Conservation (phyloP, 2,113 vertebrate species). For the Lethenteron reissneri region DNA sequence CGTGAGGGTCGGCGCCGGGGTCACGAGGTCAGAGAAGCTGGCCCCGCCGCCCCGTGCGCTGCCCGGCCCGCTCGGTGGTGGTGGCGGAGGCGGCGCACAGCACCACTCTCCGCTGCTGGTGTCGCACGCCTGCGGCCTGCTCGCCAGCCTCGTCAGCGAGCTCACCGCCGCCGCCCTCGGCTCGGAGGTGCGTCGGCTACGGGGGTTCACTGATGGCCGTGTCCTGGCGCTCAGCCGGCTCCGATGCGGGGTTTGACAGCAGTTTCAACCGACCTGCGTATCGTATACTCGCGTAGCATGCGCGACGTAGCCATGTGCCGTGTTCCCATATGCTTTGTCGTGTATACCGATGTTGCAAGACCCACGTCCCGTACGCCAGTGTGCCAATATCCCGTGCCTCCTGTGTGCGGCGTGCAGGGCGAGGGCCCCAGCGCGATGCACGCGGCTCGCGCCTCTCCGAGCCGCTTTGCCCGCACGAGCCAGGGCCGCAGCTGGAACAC, state of each 20-base stretch:
- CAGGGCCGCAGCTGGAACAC: conserved; percentile 98
- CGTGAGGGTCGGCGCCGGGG: conserved; percentile 23
- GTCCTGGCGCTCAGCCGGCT: too few species aligned
- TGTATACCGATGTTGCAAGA: too few species aligned
- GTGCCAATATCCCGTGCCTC: too few species aligned
- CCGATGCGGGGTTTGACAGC: too few species aligned
- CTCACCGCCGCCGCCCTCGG: conserved; percentile 84
- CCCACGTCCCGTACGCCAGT: too few species aligned
- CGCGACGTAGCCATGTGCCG: too few species aligned
- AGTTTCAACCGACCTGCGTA: too few species aligned
- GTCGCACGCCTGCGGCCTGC: conserved; percentile 77
- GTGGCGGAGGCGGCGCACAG: conserved; percentile 33
- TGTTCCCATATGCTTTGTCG: too few species aligned
- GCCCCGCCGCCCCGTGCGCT: background rate
- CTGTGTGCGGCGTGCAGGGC: conserved; percentile 26
- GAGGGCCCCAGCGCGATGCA: conserved; percentile 83
- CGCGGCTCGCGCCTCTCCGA: conserved; percentile 77
- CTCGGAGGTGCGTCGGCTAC: conserved; percentile 42
- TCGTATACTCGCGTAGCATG: too few species aligned
- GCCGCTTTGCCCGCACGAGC: conserved; percentile 90
- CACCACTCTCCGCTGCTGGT: conserved; percentile 87
- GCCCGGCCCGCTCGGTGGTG: background rate
- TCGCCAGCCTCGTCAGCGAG: conserved; percentile 89
- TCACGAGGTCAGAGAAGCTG: background rate
- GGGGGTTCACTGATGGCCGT: too few species aligned